Evolutionary conservation across 2,113 vertebrate genomes (phyloP), one percentile per base, ranked within the genome.

Genomic region (Nibea albiflora): DNA sequence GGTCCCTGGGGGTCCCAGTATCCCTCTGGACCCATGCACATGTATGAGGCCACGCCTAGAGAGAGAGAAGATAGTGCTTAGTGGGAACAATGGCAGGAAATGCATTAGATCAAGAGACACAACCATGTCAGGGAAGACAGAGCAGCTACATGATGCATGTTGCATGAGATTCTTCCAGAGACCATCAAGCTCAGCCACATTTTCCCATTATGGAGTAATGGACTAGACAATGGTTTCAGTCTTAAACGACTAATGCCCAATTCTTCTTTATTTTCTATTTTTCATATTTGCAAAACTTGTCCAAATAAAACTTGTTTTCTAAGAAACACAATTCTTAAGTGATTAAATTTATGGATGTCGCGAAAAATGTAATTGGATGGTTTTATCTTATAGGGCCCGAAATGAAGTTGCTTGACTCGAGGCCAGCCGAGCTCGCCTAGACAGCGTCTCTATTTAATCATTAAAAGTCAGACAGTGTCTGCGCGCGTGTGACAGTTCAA

Each of bases 1-100:
- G 98, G 98, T 73, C 98, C 98, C 91, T 96, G 96, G 11, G 95
- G 94, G 83, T 99, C 97, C 98, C 98, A 99, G 84, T 95, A 92
- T 63, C 97, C 97, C 0, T 97, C 97, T 17, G 97, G 97, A 0
- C 95, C 95, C 61, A 96, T 81, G 68, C 98, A 99, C 0, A 90
- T 81, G 81, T 97, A 99, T 3, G 95, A 96, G n/a, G 97, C 96
- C 73, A 96, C 95, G 49, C 98, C 98, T 99, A 84, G 5, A 81
- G 72, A 90, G 72, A 90, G 24, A 90, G 22, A 81, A 64, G 10
- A 57, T 12, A 73, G 17, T 39, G 17, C 22, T 52, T 15, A 11
- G 22, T 58, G 39, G 57, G 56, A 82, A 46, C 19, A 17, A 47
- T 19, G 1, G 1, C 3, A 11, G 56, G 1, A 49, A 28, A 47